A percentile compares a stretch with the other conserved stretches of the same genome.
Evolutionary conservation across 30 jellyfish, hydroid and myxozoan genomes (phyloP).

Genomic region (Chrysaora quinquecirrha): DNA sequence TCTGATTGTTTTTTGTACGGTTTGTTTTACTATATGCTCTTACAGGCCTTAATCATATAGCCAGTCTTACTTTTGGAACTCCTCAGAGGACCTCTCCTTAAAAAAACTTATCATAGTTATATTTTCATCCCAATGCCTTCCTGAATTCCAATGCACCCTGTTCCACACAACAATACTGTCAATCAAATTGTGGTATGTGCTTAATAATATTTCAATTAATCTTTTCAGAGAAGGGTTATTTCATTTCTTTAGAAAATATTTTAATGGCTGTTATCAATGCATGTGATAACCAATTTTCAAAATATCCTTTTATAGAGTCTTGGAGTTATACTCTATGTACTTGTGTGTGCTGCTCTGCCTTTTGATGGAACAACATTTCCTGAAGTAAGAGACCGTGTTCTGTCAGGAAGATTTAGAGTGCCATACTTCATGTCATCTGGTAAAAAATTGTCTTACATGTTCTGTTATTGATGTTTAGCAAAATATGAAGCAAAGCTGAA

Average conservation of each 20-base stretch:
- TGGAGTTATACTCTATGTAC: constrained; percentile 94
- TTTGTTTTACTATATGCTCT: too few relatives aligned
- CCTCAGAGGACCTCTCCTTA: too few relatives aligned
- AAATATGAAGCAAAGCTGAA: neutral
- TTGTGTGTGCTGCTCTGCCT: constrained; percentile 98
- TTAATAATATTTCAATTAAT: neutral
- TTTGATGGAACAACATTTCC: constrained; percentile 92
- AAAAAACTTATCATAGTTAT: too few relatives aligned
- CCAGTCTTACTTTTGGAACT: too few relatives aligned
- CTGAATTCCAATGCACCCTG: too few relatives aligned
- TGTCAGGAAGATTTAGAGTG: constrained; percentile 87
- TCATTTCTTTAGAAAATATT: neutral
- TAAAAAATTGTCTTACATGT: constrained; percentile 6
- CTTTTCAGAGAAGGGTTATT: neutral
- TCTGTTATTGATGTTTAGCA: too few relatives aligned
- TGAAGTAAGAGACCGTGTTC: constrained; percentile 89
- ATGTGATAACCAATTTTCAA: neutral
- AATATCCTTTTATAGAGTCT: constrained; percentile 68
- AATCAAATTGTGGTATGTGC: too few relatives aligned
- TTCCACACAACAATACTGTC: too few relatives aligned
- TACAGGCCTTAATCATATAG: too few relatives aligned
- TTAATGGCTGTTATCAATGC: neutral
- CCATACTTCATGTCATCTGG: constrained; percentile 98
- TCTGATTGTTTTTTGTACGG: too few relatives aligned
- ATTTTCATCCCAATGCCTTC: too few relatives aligned